Evolutionary conservation across 2,888 invertebrate species (phyloP).

Genomic region (Eurytoma adleriae): DNA sequence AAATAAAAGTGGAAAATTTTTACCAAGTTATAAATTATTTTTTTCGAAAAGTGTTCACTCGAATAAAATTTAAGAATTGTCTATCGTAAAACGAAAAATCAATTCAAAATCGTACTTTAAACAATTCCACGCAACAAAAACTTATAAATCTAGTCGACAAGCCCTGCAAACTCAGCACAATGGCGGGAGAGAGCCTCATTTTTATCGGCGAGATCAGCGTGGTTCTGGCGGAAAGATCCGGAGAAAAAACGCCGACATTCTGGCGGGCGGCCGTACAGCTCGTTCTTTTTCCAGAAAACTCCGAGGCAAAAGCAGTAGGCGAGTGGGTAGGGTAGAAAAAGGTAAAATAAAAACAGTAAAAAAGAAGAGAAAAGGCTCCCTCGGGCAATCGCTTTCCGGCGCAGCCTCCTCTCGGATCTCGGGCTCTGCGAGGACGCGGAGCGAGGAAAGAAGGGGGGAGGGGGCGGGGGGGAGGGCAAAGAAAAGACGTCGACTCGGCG

Average conservation of each 20-base stretch:
- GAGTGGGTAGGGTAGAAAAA: background rate
- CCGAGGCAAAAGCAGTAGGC: background rate
- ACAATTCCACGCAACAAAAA: background rate
- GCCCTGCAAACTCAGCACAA: background rate
- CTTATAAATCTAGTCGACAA: background rate
- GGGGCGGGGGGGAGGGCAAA: background rate
- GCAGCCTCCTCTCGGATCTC: slow-evolving; percentile 16
- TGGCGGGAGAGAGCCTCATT: slow-evolving; percentile 19
- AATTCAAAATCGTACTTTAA: too few relatives aligned
- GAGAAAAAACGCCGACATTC: background rate
- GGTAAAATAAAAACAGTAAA: slow-evolving; percentile 12
- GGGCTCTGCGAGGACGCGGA: background rate
- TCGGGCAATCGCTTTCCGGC: slow-evolving; percentile 45
- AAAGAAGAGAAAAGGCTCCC: background rate
- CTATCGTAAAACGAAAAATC: too few relatives aligned
- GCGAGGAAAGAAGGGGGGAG: slow-evolving; percentile 33
- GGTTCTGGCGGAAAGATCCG: background rate
- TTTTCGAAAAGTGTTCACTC: too few relatives aligned
- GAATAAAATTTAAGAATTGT: too few relatives aligned
- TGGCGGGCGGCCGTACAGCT: background rate
- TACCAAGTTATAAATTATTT: too few relatives aligned
- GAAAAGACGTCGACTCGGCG: background rate
- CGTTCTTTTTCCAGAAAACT: slow-evolving; percentile 30
- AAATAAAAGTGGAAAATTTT: too few relatives aligned
- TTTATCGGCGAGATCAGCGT: slow-evolving; percentile 20